These are phyloP conservation scores for Rhinolophus sinicus DNA, from an alignment of 2,113 vertebrate genomes.

Conservation along the genomic window DNA sequence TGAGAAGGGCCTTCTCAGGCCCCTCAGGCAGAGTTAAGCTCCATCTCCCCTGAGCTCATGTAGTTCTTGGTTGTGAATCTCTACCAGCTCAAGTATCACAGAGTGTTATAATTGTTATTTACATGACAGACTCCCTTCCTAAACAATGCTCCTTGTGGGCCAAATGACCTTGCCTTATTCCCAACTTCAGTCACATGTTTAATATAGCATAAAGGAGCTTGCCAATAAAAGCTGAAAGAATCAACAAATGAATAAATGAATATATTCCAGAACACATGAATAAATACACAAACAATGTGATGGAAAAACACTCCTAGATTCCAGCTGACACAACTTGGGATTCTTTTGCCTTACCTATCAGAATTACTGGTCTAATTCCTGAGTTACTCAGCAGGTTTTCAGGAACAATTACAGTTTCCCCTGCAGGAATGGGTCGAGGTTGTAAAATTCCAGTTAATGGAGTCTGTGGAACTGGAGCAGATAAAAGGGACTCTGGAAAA, in stretches of 20 bases:
- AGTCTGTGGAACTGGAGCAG: conserved; percentile 89
- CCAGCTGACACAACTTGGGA: background rate
- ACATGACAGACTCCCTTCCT: background rate
- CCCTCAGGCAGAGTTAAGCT: background rate
- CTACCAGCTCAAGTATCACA: background rate
- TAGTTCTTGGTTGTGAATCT: conserved; percentile 24
- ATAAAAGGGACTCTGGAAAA: conserved; percentile 89
- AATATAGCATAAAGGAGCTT: background rate
- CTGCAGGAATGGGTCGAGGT: conserved; percentile 94
- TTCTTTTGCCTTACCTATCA: conserved; percentile 91
- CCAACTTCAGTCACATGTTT: background rate
- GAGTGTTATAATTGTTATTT: background rate
- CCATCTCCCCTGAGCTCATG: background rate
- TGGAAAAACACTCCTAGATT: background rate
- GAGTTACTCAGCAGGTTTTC: conserved; percentile 97
- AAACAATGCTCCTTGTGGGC: background rate
- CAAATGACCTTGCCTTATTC: background rate
- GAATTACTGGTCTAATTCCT: conserved; percentile 96
- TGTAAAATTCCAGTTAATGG: conserved; percentile 92
- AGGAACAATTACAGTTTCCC: conserved; percentile 97
- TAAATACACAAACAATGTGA: background rate
- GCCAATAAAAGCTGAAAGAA: conserved; percentile 27
- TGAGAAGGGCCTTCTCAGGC: background rate
- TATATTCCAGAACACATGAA: background rate
- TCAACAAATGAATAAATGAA: background rate